phyloP scores from a whole-genome alignment of 2,797 vertebrate genomes.

The Pseudochirops corinnae region DNA sequence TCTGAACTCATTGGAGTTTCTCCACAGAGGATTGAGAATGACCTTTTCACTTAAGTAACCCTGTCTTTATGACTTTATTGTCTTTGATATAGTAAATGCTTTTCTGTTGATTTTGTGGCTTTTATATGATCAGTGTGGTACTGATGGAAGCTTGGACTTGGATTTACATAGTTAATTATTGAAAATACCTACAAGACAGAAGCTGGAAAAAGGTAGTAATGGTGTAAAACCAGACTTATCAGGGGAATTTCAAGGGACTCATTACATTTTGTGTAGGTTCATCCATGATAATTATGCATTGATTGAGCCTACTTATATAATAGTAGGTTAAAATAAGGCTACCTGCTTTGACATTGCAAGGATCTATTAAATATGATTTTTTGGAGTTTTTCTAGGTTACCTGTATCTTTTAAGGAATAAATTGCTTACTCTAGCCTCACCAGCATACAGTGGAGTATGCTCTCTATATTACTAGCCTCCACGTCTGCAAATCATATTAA shows the following conservation, averaged over 20 bases:
- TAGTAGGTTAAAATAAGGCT: neutral
- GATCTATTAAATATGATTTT: neutral
- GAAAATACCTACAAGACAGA: neutral
- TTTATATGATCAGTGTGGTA: neutral
- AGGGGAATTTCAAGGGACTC: neutral
- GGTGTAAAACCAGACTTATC: neutral
- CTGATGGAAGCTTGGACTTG: neutral
- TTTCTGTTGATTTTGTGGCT: neutral
- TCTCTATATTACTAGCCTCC: neutral
- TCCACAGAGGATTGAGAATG: neutral
- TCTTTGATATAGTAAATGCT: neutral
- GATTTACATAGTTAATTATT: neutral
- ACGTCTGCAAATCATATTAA: neutral
- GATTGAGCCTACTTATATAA: neutral
- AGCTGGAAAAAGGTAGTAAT: neutral
- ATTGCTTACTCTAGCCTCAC: neutral
- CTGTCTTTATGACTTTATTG: neutral
- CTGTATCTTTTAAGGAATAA: neutral
- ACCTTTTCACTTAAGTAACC: neutral
- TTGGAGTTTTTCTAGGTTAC: neutral
- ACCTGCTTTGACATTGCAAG: neutral
- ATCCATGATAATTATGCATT: neutral
- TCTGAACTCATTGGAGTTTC: neutral
- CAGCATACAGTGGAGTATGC: neutral
- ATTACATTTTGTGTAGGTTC: neutral